phyloP scores from a whole-genome alignment of 1,140 invertebrate species.

The Plectus sambesii region DNA sequence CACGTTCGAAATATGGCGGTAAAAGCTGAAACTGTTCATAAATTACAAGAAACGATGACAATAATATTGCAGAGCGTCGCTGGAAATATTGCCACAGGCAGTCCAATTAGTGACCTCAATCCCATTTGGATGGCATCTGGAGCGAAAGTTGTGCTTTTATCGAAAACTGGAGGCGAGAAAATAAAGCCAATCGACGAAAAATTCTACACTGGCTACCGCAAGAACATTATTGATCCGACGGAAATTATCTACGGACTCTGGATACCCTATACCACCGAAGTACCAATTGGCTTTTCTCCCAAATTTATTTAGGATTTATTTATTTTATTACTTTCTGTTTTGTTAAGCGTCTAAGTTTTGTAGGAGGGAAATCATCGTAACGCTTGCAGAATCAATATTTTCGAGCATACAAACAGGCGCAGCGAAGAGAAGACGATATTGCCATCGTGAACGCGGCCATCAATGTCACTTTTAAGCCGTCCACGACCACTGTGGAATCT shows the following conservation, averaged over 20 bases:
- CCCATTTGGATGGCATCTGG: constrained; percentile 73
- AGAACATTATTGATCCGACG: constrained; percentile 60
- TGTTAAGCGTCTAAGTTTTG: too few species aligned
- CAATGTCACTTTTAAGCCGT: constrained; percentile 50
- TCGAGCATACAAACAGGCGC: constrained; percentile 79
- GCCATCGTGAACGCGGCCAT: constrained; percentile 81
- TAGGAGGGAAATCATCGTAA: constrained; percentile 3
- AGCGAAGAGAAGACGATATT: constrained; percentile 81
- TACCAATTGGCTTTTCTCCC: constrained; percentile 22
- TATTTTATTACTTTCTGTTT: too few species aligned
- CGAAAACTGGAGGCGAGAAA: constrained; percentile 52
- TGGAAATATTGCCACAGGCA: constrained; percentile 85
- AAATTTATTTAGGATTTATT: not conserved
- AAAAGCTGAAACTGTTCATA: too few species aligned
- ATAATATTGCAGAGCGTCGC: constrained; percentile 57
- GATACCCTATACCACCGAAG: constrained; percentile 55
- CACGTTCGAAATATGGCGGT: constrained; percentile 74
- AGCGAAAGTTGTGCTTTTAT: constrained; percentile 48
- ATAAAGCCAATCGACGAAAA: constrained; percentile 62
- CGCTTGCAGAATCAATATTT: constrained; percentile 60
- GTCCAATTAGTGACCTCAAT: constrained; percentile 88
- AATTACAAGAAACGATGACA: constrained; percentile 7
- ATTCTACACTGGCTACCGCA: constrained; percentile 77
- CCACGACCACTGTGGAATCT: constrained; percentile 54
- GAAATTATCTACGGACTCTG: constrained; percentile 68